A percentile compares a stretch with the other conserved stretches of the same genome.
These are phyloP conservation scores for Elymnias hypermnestra DNA, from an alignment of 1,140 invertebrate genomes.

Conservation along the genomic window DNA sequence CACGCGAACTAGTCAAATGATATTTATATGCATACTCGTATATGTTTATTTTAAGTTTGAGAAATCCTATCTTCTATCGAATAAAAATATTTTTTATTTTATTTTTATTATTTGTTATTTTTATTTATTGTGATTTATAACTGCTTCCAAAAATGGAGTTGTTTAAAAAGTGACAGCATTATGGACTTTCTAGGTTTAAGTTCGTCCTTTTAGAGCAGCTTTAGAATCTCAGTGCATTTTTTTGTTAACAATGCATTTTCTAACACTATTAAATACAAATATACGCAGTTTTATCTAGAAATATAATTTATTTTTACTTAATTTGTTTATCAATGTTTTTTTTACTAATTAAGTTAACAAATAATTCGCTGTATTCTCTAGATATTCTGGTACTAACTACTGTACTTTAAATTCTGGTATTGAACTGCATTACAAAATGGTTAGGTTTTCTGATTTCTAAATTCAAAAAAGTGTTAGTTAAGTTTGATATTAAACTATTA, in stretches of 20 bases:
- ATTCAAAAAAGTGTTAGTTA: too few relatives aligned
- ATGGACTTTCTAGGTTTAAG: conserved; percentile 43
- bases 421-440: too few relatives aligned
- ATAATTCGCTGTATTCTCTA: not conserved
- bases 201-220: conserved; percentile 40
- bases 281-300: too few relatives aligned
- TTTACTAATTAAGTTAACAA: conserved; percentile 4
- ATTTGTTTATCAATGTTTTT: conserved; percentile 5
- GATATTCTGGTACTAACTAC: too few relatives aligned
- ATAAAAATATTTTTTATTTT: not conserved
- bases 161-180: conserved; percentile 33
- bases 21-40: conserved; percentile 1
- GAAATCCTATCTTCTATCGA: not conserved
- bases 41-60: conserved; percentile 3
- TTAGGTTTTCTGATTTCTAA: too few relatives aligned
- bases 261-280: too few relatives aligned
- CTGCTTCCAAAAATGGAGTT: too few relatives aligned
- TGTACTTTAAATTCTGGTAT: too few relatives aligned
- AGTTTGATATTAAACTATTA: too few relatives aligned
- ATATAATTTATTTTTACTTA: too few relatives aligned
- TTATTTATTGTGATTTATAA: conserved; percentile 1
- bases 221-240: conserved; percentile 57
- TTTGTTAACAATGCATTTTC: conserved; percentile 15
- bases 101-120: not conserved
- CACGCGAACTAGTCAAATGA: conserved; percentile 56